Evolutionary conservation across 2,797 vertebrate genomes (phyloP).

Genomic region (Etheostoma nigrum): DNA sequence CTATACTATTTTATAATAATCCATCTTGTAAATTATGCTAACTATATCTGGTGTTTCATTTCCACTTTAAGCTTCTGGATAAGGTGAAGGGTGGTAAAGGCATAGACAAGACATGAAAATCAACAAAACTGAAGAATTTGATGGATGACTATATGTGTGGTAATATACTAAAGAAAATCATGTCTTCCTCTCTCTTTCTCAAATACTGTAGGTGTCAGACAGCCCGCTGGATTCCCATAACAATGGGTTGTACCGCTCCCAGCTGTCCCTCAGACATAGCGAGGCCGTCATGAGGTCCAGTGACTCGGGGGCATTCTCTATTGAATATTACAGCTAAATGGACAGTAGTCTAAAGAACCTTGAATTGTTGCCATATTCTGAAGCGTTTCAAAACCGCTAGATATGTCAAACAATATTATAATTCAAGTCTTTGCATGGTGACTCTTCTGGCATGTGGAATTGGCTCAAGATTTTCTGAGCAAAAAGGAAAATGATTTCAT

Average conservation of each 20-base stretch:
- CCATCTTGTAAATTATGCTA: neutral
- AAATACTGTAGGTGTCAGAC: conserved; percentile 79
- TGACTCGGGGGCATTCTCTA: conserved; percentile 91
- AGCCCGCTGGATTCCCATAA: conserved; percentile 63
- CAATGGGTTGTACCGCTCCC: conserved; percentile 77
- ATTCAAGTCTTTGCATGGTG: conserved; percentile 35
- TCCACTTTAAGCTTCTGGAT: no score
- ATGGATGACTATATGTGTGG: neutral
- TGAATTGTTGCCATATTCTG: neutral
- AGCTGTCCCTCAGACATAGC: conserved; percentile 81
- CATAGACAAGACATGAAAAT: neutral
- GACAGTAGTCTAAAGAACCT: conserved; percentile 5
- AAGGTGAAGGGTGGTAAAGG: no score
- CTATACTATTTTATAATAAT: neutral
- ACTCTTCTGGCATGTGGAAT: neutral
- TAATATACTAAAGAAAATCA: neutral
- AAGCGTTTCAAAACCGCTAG: neutral
- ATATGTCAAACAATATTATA: neutral
- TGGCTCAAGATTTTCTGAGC: neutral
- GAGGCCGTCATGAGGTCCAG: conserved; percentile 87
- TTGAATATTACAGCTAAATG: conserved; percentile 84
- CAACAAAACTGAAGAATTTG: neutral
- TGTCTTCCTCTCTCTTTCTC: neutral
- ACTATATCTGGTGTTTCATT: neutral
- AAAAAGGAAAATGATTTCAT: neutral